A percentile compares a stretch with the other conserved stretches of the same genome.
These are phyloP conservation scores for Cynodonichthys magdalenae DNA, from an alignment of 2,797 vertebrate species.

Conservation along the genomic window DNA sequence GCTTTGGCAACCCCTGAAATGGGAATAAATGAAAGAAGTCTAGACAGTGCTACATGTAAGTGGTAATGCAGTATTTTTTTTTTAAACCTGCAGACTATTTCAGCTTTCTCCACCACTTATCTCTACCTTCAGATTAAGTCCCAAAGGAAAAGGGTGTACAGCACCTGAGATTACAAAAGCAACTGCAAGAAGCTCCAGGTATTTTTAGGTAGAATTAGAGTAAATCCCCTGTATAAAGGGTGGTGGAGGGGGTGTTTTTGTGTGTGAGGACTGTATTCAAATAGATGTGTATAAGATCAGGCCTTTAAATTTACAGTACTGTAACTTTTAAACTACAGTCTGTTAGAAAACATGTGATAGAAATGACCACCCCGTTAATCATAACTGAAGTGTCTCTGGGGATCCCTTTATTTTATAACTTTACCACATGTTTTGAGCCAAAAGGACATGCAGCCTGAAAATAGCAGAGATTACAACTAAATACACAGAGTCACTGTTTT, in stretches of 20 bases:
- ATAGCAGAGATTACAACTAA: constrained; percentile 62
- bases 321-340: not conserved
- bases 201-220: not conserved
- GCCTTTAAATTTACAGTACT: not conserved
- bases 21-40: no score
- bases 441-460: constrained; percentile 25
- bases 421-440: constrained; percentile 21
- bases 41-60: no score
- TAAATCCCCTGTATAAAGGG: not conserved
- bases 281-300: not conserved
- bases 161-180: not conserved
- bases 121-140: not conserved
- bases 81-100: no score
- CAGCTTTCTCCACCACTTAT: not conserved
- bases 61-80: no score
- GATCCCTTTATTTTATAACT: constrained; percentile 7
- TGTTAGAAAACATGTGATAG: not conserved
- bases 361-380: constrained; percentile 6
- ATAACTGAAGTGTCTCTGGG: no score
- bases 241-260: not conserved
- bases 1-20: no score
- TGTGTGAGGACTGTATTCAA: not conserved
- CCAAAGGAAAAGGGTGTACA: no score
- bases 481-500: constrained; percentile 29
- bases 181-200: not conserved